Evolutionary conservation across 2,113 vertebrate genomes (phyloP), one percentile per base, ranked within the genome.

Genomic region (Sitta europaea): DNA sequence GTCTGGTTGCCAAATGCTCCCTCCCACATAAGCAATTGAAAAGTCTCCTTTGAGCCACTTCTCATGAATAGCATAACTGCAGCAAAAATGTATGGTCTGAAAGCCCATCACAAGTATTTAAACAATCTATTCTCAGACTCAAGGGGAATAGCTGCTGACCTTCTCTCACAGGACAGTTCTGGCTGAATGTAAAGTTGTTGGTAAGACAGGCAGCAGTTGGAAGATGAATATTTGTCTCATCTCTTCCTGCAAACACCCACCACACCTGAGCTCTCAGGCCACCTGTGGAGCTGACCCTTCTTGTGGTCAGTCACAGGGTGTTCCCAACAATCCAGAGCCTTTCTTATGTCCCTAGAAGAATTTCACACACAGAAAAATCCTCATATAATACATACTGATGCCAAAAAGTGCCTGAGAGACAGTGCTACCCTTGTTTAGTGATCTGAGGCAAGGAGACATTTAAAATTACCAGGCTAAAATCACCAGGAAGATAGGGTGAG

Each of bases 11-110:
- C 90, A 97, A 88, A 80, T 27, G 71, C 28, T 48, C 88, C 88
- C 78, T 94, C 87, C 82, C 63, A 86, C 62, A 38, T 58, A 62
- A 91, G 82, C 87, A 86, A 73, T 54, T 83, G 81, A 58, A 86
- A 87, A 93, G 71, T 73, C 71, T 88, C 43, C 58, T 96, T 72
- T 83, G 81, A 85, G 67, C 92, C 88, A 48, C 85, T 82, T 73
- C 54, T 87, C 43, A 40, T 58, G 58, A 68, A 68, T 8, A 76
- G 45, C 50, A 13, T n/a, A 68, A 84, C 57, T 82, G 72, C 47
- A 89, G 55, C 27, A 68, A 36, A 83, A 77, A 59, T 15, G 15
- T 40, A 18, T 81, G 55, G 73, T 68, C 54, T 92, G 45, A 48
- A 70, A 82, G 47, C 12, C 42, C 71, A 82, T 35, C 61, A 2